These are phyloP conservation scores for Cyprinus carpio DNA, from an alignment of 2,113 vertebrate genomes.

Conservation along the genomic window DNA sequence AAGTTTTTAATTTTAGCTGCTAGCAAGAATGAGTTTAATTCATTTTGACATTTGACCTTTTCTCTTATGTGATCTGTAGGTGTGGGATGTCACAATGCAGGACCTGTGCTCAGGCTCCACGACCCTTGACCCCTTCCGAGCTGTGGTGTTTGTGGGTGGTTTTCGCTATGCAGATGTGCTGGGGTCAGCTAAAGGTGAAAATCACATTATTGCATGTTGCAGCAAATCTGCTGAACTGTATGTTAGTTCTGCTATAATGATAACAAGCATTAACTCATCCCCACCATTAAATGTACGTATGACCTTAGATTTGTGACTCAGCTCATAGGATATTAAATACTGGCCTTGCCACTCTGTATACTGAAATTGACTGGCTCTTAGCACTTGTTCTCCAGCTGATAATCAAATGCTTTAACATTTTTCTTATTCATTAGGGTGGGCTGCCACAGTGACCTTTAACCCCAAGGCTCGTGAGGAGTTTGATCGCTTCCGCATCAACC, in stretches of 20 bases:
- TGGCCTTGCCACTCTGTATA: background rate
- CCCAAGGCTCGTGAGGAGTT: slow-evolving; percentile 76
- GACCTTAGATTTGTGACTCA: background rate
- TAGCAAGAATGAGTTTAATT: background rate
- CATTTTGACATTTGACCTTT: background rate
- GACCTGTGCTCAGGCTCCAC: slow-evolving; percentile 81
- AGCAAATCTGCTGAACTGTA: slow-evolving; percentile 16
- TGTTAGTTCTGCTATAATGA: background rate
- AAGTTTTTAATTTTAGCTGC: background rate
- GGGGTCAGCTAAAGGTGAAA: slow-evolving; percentile 89
- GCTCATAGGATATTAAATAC: background rate
- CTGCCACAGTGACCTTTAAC: slow-evolving; percentile 83
- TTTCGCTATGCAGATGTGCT: slow-evolving; percentile 92
- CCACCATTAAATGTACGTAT: background rate
- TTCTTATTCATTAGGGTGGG: slow-evolving; percentile 79
- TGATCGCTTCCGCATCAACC: slow-evolving; percentile 76
- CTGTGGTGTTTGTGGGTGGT: slow-evolving; percentile 88
- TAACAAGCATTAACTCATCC: background rate
- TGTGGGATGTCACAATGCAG: slow-evolving; percentile 93
- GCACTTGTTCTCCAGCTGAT: background rate
- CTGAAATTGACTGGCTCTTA: background rate
- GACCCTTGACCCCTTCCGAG: slow-evolving; percentile 79
- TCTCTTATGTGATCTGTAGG: slow-evolving; percentile 67
- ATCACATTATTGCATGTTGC: background rate
- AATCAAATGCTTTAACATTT: background rate